Conservation (phyloP, 2,888 invertebrate species). For the Pimpla rufipes region DNA sequence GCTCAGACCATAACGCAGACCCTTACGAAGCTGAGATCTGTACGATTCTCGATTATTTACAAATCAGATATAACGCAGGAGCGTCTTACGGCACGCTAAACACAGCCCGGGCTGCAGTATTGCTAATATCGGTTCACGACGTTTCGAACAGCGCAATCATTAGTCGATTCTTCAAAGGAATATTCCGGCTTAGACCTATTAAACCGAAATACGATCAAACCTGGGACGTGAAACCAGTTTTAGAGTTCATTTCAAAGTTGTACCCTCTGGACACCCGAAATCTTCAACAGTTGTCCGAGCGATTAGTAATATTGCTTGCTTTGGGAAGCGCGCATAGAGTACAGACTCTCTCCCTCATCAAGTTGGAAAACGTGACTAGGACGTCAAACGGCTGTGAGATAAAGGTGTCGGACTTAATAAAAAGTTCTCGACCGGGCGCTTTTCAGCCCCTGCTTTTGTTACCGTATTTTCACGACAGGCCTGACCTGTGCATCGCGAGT, state of each 20-base stretch:
- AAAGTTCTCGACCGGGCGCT: conserved; percentile 37
- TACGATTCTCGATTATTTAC: conserved; percentile 42
- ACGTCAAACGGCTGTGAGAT: conserved; percentile 37
- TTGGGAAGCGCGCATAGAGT: conserved; percentile 61
- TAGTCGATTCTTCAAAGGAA: conserved; percentile 20
- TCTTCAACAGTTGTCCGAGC: not conserved
- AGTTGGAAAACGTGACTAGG: conserved; percentile 34
- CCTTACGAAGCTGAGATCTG: conserved; percentile 37
- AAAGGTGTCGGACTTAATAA: conserved; percentile 55
- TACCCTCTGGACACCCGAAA: not conserved
- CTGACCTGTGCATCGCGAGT: conserved; percentile 61
- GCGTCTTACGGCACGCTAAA: conserved; percentile 46
- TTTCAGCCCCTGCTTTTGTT: conserved; percentile 56
- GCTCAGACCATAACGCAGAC: conserved; percentile 28
- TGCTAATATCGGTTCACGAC: conserved; percentile 41
- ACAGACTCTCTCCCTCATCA: conserved; percentile 60
- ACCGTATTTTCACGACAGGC: conserved; percentile 62
- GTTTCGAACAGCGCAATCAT: conserved; percentile 1
- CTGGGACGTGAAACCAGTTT: conserved; percentile 16
- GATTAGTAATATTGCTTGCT: conserved; percentile 44
- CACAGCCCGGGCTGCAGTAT: conserved; percentile 45
- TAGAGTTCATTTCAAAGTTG: not conserved
- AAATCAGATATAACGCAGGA: conserved; percentile 29
- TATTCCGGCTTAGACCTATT: conserved; percentile 23
- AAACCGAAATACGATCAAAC: conserved; percentile 33